These are phyloP conservation scores for Galleria mellonella DNA, from an alignment of 1,140 invertebrate genomes.

Conservation along the genomic window DNA sequence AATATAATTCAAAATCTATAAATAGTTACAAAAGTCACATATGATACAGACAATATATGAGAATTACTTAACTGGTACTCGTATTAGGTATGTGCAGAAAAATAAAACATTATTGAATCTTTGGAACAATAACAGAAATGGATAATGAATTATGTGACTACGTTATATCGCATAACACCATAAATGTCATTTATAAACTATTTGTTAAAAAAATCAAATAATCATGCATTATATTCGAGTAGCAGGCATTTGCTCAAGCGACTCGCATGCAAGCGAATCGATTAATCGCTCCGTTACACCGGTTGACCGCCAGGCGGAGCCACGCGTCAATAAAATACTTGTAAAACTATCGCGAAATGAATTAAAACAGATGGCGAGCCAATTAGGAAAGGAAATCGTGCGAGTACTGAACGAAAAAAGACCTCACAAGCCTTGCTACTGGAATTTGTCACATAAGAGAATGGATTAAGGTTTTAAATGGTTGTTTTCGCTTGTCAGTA, in stretches of 20 bases:
- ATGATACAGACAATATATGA: no score
- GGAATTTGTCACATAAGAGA: slow-evolving; percentile 19
- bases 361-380: slow-evolving; percentile 70
- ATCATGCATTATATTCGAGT: slow-evolving; percentile 37
- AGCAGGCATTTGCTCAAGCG: slow-evolving; percentile 40
- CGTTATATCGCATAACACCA: slow-evolving; percentile 9
- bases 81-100: no score
- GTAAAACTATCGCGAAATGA: slow-evolving; percentile 73
- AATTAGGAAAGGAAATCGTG: slow-evolving; percentile 72
- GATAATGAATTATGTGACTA: no score
- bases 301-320: slow-evolving; percentile 53
- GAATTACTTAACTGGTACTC: no score
- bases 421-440: slow-evolving; percentile 20
- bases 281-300: slow-evolving; percentile 61
- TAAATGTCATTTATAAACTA: slow-evolving; percentile 21
- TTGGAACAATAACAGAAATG: no score
- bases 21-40: no score
- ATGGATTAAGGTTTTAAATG: slow-evolving; percentile 32
- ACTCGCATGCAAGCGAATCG: slow-evolving; percentile 60
- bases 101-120: no score
- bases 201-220: slow-evolving; percentile 24
- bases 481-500: slow-evolving; percentile 20
- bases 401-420: slow-evolving; percentile 64
- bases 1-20: no score
- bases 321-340: slow-evolving; percentile 70